These are phyloP conservation scores for honey bee (Apis mellifera) DNA, from an alignment of 1,140 invertebrate genomes.

Conservation along the genomic window Amel_HAv3.1 CM009936.2:11202001-11202500, in stretches of 20 bases:
- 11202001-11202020: no score
- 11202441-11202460: slow-evolving; percentile 18
- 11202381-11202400: slow-evolving; percentile 60
- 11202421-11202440: slow-evolving; percentile 57
- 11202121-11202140: no score
- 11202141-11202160: no score
- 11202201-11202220: background rate
- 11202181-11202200: background rate
- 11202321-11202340: slow-evolving; percentile 61
- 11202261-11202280: slow-evolving; percentile 48
- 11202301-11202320: slow-evolving; percentile 55
- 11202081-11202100: no score
- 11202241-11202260: slow-evolving; percentile 27
- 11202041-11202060: no score
- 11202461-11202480: slow-evolving; percentile 21
- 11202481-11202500: slow-evolving; percentile 28
- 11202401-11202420: slow-evolving; percentile 48
- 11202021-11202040: no score
- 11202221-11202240: background rate
- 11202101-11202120: no score
- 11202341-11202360: slow-evolving; percentile 51
- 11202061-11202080: no score
- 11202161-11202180: background rate
- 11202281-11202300: slow-evolving; percentile 9
- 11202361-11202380: slow-evolving; percentile 50